Percentiles rank a stretch among this genome's conserved stretches.
phyloP scores from a whole-genome alignment of 2,797 vertebrate species.

The Gymnothorax reevesii region DNA sequence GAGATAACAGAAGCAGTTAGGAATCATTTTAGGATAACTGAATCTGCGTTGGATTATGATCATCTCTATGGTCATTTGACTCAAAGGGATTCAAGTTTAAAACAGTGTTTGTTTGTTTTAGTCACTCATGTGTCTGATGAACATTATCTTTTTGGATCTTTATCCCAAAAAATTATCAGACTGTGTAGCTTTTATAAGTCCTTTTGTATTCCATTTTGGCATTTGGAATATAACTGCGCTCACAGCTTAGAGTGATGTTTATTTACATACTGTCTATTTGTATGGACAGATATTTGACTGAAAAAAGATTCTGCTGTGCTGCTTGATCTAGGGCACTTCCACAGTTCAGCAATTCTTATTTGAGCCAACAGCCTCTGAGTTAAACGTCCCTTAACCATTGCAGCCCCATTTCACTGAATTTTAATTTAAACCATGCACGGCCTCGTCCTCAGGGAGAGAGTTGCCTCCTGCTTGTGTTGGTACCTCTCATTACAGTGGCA shows the following conservation, averaged over 20 bases:
- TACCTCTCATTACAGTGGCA: neutral
- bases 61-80: neutral
- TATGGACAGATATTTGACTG: neutral
- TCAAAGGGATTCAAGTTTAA: neutral
- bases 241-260: neutral
- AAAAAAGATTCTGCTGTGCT: neutral
- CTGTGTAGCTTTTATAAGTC: neutral
- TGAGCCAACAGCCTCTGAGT: neutral
- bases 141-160: neutral
- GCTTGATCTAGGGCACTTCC: neutral
- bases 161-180: neutral
- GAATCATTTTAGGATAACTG: neutral
- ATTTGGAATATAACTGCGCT: neutral
- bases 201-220: neutral
- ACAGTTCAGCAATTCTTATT: too few relatives aligned
- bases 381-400: neutral
- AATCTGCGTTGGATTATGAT: neutral
- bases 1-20: neutral
- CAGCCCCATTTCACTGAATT: neutral
- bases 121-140: neutral
- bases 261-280: neutral
- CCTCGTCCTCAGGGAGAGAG: neutral
- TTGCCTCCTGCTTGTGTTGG: neutral
- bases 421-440: neutral
- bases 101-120: neutral